phyloP scores from a whole-genome alignment of 1,140 invertebrate species.

The Paramacrobiotus metropolitanus region DNA sequence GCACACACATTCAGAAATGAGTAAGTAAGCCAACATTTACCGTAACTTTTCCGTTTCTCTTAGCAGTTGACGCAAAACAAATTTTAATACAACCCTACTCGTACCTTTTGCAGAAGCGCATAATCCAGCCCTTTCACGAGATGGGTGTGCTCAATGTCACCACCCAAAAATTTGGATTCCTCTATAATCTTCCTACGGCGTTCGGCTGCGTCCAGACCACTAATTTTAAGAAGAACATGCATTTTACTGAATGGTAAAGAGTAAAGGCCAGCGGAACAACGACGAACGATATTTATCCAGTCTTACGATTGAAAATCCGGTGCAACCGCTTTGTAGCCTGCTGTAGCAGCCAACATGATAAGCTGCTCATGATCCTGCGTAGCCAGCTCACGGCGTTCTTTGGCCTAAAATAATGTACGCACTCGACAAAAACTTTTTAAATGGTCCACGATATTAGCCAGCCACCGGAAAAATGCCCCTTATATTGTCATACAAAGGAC shows the following conservation, averaged over 20 bases:
- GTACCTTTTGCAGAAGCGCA: conserved; percentile 86
- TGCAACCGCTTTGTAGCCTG: conserved; percentile 78
- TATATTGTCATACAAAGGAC: too few relatives aligned
- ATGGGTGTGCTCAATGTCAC: conserved; percentile 99
- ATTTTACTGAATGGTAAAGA: conserved; percentile 8
- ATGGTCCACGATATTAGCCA: too few relatives aligned
- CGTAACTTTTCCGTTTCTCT: too few relatives aligned
- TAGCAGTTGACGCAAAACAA: conserved; percentile 10
- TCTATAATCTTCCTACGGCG: conserved; percentile 81
- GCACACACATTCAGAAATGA: too few relatives aligned
- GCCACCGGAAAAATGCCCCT: too few relatives aligned
- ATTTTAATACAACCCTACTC: conserved; percentile 12
- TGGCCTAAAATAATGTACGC: conserved; percentile 30
- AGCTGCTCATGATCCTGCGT: conserved; percentile 51
- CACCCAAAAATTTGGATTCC: conserved; percentile 97
- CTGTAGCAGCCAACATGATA: conserved; percentile 58
- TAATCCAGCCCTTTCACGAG: conserved; percentile 99
- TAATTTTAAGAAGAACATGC: conserved; percentile 14
- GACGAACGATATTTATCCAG: too few relatives aligned
- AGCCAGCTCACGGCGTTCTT: conserved; percentile 67
- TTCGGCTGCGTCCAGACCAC: conserved; percentile 68
- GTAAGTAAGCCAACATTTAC: too few relatives aligned
- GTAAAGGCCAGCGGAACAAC: conserved; percentile 8
- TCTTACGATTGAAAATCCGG: conserved; percentile 69
- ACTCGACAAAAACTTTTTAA: not conserved